phyloP scores from a whole-genome alignment of 1,140 invertebrate genomes.

The Eupeodes corollae region DNA sequence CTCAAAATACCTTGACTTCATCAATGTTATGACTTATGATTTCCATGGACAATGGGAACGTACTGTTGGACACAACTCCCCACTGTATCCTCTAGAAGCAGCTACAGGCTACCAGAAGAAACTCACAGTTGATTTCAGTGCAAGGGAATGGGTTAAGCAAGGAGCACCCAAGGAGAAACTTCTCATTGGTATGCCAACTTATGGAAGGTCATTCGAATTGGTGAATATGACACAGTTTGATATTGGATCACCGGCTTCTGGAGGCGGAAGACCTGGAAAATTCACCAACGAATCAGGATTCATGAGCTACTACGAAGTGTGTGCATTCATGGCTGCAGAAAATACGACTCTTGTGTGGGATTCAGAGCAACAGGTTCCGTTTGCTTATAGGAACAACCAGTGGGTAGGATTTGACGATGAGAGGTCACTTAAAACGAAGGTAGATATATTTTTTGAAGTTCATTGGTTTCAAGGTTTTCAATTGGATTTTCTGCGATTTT shows the following conservation, averaged over 20 bases:
- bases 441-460: slow-evolving; percentile 32
- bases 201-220: slow-evolving; percentile 89
- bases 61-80: slow-evolving; percentile 84
- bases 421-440: slow-evolving; percentile 83
- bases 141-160: slow-evolving; percentile 84
- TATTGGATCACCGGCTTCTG: slow-evolving; percentile 80
- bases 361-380: slow-evolving; percentile 90
- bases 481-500: background rate
- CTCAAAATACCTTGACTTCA: slow-evolving; percentile 85
- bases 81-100: slow-evolving; percentile 76
- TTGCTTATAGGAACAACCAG: slow-evolving; percentile 80
- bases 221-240: slow-evolving; percentile 79
- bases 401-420: slow-evolving; percentile 96
- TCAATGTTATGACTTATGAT: slow-evolving; percentile 92
- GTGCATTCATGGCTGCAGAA: slow-evolving; percentile 78
- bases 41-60: slow-evolving; percentile 90
- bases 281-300: slow-evolving; percentile 83
- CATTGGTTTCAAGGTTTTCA: background rate
- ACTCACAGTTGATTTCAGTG: slow-evolving; percentile 81
- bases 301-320: slow-evolving; percentile 92
- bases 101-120: slow-evolving; percentile 84
- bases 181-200: slow-evolving; percentile 90
- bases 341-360: slow-evolving; percentile 94
- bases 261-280: slow-evolving; percentile 70
- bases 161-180: slow-evolving; percentile 92